Conservation (phyloP, 2,888 invertebrate genomes). For the Microctonus aethiopoides region DNA sequence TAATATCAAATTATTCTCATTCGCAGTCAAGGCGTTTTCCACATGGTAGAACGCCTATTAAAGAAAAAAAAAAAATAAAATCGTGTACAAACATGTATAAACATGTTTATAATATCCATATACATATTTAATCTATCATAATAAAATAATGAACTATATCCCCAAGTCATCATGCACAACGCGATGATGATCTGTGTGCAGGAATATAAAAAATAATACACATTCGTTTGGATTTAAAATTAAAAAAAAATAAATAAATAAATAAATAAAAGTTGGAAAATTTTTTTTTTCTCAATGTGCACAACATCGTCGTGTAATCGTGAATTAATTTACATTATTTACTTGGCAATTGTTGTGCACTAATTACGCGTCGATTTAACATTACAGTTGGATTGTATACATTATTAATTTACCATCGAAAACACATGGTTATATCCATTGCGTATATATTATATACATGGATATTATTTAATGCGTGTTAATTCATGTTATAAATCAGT, state of each 20-base stretch:
- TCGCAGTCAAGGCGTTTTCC: slow-evolving; percentile 14
- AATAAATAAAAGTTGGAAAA: no score
- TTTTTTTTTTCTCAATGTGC: no score
- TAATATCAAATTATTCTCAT: slow-evolving; percentile 3
- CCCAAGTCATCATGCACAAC: slow-evolving; percentile 6
- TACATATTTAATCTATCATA: neutral
- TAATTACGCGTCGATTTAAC: slow-evolving; percentile 34
- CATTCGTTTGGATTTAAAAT: no score
- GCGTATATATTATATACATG: slow-evolving; percentile 26
- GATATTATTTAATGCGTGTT: slow-evolving; percentile 18
- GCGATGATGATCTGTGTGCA: neutral
- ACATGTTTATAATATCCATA: slow-evolving; percentile 4
- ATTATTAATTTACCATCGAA: slow-evolving; percentile 36
- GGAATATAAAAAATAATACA: no score
- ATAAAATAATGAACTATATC: neutral
- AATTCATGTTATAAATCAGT: slow-evolving; percentile 46
- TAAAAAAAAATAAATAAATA: no score
- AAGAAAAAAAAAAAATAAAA: no score
- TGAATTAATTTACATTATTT: neutral
- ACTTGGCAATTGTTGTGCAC: slow-evolving; percentile 4
- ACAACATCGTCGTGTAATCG: neutral
- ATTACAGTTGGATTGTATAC: slow-evolving; percentile 23
- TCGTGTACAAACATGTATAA: neutral
- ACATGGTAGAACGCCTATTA: slow-evolving; percentile 15
- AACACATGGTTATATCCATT: slow-evolving; percentile 10